These are phyloP conservation scores for Eidolon helvum DNA, from an alignment of 2,113 vertebrate genomes.

Conservation along the genomic window DNA sequence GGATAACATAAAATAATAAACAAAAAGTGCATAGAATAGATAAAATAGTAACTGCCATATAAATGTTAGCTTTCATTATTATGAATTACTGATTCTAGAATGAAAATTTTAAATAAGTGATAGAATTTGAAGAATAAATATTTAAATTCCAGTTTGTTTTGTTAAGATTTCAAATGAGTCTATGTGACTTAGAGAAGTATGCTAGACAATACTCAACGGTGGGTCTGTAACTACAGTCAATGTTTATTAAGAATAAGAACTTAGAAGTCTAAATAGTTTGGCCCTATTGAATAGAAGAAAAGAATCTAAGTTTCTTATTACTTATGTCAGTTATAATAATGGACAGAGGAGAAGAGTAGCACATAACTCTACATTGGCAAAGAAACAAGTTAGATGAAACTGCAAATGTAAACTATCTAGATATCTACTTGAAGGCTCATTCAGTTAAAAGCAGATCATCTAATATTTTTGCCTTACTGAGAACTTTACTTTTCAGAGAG, in stretches of 20 bases:
- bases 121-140: not conserved
- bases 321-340: not conserved
- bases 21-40: not conserved
- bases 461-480: not conserved
- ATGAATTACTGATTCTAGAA: not conserved
- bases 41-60: not conserved
- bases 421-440: not conserved
- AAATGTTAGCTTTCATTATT: not conserved
- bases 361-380: not conserved
- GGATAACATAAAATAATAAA: not conserved
- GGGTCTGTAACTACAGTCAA: not conserved
- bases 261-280: not conserved
- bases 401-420: not conserved
- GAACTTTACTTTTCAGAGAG: constrained; percentile 1
- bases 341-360: not conserved
- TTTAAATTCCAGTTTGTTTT: not conserved
- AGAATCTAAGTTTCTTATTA: not conserved
- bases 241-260: not conserved
- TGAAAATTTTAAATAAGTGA: not conserved
- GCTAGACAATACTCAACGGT: not conserved
- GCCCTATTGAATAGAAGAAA: not conserved
- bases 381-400: not conserved
- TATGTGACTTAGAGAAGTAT: not conserved
- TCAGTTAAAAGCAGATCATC: not conserved
- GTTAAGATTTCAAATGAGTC: not conserved